phyloP scores from a whole-genome alignment of 2,797 vertebrate genomes.

The Myotis findleyi region DNA sequence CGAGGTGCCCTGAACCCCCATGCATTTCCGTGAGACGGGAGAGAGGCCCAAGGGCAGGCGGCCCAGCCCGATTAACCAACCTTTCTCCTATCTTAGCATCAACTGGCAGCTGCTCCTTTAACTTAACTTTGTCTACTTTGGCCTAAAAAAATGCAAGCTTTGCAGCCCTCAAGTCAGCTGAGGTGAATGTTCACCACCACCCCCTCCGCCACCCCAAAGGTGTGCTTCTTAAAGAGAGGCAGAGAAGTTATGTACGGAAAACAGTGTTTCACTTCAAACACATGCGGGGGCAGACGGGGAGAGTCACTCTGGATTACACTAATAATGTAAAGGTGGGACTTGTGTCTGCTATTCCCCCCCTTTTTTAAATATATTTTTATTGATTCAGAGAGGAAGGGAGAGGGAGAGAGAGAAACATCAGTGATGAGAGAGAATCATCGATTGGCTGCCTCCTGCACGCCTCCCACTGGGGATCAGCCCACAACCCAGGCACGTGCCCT shows the following conservation, averaged over 20 bases:
- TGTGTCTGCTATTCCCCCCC: neutral
- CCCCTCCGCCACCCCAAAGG: neutral
- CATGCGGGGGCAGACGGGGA: neutral
- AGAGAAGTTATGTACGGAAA: neutral
- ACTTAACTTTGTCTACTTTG: neutral
- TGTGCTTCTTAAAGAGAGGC: neutral
- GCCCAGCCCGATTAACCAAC: neutral
- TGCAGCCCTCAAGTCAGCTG: neutral
- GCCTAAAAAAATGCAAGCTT: neutral
- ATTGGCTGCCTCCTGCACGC: no score
- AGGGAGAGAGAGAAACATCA: no score
- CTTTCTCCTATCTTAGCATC: neutral
- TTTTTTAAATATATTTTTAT: neutral
- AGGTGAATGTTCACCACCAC: neutral
- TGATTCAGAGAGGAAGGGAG: no score
- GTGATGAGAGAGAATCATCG: no score
- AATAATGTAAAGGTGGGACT: neutral
- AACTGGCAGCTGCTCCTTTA: neutral
- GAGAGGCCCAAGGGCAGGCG: accelerated
- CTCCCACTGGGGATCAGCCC: no score
- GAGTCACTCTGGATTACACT: neutral
- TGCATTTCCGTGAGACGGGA: neutral
- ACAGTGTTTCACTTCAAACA: neutral
- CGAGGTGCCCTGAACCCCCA: neutral
- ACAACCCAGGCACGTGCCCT: no score